Evolutionary conservation across 2,888 invertebrate species (phyloP).

Genomic region (Watsonalla cultraria): DNA sequence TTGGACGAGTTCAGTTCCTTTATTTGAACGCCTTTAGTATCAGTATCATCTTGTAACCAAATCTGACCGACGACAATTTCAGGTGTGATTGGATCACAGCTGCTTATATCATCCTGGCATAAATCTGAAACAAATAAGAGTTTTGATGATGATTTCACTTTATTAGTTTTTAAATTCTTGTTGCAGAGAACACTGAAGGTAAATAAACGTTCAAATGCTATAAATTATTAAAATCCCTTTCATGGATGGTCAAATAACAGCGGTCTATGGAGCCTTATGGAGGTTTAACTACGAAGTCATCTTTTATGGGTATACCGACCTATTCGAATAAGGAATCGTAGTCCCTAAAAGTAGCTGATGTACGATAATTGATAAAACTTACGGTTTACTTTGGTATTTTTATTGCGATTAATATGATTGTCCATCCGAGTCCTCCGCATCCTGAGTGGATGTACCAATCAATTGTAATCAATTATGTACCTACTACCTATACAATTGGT

Average conservation of each 20-base stretch:
- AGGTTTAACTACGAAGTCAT: no score
- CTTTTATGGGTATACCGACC: no score
- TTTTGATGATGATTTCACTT: not conserved
- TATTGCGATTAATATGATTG: conserved; percentile 31
- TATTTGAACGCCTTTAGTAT: conserved; percentile 41
- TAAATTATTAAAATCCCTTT: no score
- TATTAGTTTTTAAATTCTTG: no score
- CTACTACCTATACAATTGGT: no score
- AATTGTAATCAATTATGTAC: no score
- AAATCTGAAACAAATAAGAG: conserved; percentile 25
- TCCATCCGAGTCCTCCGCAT: conserved; percentile 28
- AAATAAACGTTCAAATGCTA: no score
- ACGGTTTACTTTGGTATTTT: conserved; percentile 20
- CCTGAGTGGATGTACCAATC: conserved; percentile 6
- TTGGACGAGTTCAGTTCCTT: conserved; percentile 49
- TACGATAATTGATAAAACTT: conserved; percentile 11
- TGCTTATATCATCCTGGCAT: conserved; percentile 18
- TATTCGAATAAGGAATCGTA: no score
- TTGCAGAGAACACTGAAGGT: no score
- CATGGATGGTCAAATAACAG: no score
- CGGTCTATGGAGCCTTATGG: no score
- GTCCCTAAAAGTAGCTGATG: no score
- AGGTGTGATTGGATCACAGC: conserved; percentile 20
- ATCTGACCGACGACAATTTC: conserved; percentile 32
- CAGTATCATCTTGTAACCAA: conserved; percentile 33